Evolutionary conservation across 2,888 invertebrate genomes (phyloP).

Genomic region (Endotricha flammealis): DNA sequence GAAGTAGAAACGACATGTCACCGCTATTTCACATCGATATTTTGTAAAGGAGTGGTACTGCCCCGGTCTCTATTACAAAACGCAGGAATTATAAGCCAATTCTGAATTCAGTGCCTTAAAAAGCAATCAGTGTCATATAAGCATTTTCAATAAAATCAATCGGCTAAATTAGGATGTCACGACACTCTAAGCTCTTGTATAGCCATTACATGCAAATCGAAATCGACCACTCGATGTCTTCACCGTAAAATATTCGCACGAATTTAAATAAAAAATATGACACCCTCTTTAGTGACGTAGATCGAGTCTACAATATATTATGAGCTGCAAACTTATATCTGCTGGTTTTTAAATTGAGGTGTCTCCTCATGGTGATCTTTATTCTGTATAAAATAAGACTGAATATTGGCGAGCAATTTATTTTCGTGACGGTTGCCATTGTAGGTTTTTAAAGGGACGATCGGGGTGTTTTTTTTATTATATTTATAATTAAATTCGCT

Average conservation of each 20-base stretch:
- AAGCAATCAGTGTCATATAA: slow-evolving; percentile 12
- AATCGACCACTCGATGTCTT: slow-evolving; percentile 58
- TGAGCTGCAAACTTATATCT: slow-evolving; percentile 30
- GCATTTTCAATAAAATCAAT: slow-evolving; percentile 15
- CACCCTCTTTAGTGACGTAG: slow-evolving; percentile 65
- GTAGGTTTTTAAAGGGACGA: slow-evolving; percentile 61
- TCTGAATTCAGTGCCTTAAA: no score
- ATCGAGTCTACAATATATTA: slow-evolving; percentile 69
- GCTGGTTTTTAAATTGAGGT: slow-evolving; percentile 22
- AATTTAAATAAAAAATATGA: slow-evolving; percentile 65
- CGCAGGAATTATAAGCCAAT: no score
- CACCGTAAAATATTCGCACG: slow-evolving; percentile 51
- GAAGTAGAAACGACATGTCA: no score
- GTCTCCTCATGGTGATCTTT: slow-evolving; percentile 32
- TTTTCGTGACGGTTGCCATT: slow-evolving; percentile 31
- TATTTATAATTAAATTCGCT: slow-evolving; percentile 77
- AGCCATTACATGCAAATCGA: slow-evolving; percentile 46
- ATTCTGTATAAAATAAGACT: slow-evolving; percentile 36
- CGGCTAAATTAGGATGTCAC: slow-evolving; percentile 46
- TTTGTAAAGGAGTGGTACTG: no score
- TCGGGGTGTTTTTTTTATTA: slow-evolving; percentile 63
- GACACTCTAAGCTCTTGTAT: slow-evolving; percentile 39
- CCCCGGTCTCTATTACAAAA: no score
- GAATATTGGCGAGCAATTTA: slow-evolving; percentile 43
- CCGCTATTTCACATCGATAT: no score